Conservation (phyloP, 1,140 invertebrate genomes). For the Drosophila yakuba region DNA sequence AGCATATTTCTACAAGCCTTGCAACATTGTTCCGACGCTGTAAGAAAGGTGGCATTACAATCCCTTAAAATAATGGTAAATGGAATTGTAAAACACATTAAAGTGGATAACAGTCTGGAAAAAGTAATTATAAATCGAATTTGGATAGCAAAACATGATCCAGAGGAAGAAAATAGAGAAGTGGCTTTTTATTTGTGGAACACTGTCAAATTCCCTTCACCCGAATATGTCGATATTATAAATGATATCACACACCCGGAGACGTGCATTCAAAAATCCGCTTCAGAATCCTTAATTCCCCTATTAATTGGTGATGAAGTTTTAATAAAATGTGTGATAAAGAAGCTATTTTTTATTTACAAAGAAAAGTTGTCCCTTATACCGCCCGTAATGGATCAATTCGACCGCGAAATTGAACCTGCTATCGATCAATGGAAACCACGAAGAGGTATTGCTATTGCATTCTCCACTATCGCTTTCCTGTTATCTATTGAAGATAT, state of each 20-base stretch:
- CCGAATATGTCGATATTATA: conserved; percentile 88
- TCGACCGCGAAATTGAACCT: conserved; percentile 94
- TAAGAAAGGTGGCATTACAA: conserved; percentile 92
- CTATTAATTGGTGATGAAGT: conserved; percentile 87
- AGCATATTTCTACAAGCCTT: conserved; percentile 91
- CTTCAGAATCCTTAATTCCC: conserved; percentile 90
- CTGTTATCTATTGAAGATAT: conserved; percentile 87
- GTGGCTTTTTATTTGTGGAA: conserved; percentile 90
- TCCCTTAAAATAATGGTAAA: conserved; percentile 88
- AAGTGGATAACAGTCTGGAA: conserved; percentile 86
- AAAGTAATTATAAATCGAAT: conserved; percentile 88
- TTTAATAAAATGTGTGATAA: conserved; percentile 87
- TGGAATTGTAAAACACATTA: conserved; percentile 88
- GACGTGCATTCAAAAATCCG: conserved; percentile 91
- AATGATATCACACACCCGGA: conserved; percentile 92
- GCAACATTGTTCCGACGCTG: conserved; percentile 88
- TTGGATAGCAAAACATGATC: conserved; percentile 92
- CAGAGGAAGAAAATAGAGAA: conserved; percentile 88
- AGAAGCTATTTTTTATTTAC: conserved; percentile 91
- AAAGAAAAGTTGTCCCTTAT: conserved; percentile 91
- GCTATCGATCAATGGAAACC: conserved; percentile 94
- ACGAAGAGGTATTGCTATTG: conserved; percentile 93
- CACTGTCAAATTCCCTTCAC: conserved; percentile 86
- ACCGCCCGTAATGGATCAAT: conserved; percentile 94
- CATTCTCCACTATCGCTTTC: conserved; percentile 90